Conservation (phyloP, 2,113 vertebrate genomes). For the Mus spicilegus region DNA sequence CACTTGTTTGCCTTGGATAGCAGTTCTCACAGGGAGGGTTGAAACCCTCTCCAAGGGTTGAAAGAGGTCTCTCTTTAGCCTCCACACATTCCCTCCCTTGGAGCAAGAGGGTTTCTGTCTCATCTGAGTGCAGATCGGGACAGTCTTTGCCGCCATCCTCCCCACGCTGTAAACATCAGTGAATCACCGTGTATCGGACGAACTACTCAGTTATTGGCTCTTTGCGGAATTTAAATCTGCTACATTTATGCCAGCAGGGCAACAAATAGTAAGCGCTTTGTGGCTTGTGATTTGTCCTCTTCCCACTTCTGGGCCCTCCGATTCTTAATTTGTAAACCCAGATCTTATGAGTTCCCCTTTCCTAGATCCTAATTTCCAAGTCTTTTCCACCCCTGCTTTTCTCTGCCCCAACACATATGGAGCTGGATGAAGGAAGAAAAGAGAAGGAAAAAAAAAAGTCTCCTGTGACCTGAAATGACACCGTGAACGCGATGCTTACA, state of each 20-base stretch:
- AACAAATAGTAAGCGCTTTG: slow-evolving; percentile 21
- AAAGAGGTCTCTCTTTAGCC: neutral
- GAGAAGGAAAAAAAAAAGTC: neutral
- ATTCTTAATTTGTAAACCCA: slow-evolving; percentile 51
- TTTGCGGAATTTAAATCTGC: slow-evolving; percentile 11
- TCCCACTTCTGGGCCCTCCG: slow-evolving; percentile 20
- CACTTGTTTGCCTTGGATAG: neutral
- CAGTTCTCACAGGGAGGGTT: neutral
- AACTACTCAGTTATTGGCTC: slow-evolving; percentile 48
- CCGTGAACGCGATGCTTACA: neutral
- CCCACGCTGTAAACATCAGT: slow-evolving; percentile 32
- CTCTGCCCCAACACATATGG: neutral
- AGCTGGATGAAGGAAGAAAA: neutral
- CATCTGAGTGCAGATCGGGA: slow-evolving; percentile 12
- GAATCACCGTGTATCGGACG: neutral
- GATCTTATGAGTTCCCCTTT: slow-evolving; percentile 9
- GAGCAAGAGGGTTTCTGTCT: slow-evolving; percentile 51
- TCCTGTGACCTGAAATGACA: slow-evolving; percentile 41
- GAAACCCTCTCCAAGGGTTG: neutral
- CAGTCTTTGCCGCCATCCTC: slow-evolving; percentile 6
- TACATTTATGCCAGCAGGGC: slow-evolving; percentile 50
- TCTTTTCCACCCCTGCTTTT: neutral
- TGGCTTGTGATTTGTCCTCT: slow-evolving; percentile 31
- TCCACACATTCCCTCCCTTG: neutral
- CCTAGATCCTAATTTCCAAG: neutral